Evolutionary conservation across 2,888 invertebrate genomes (phyloP), one percentile per base, ranked within the genome.

Genomic region (Apotomis capreana): DNA sequence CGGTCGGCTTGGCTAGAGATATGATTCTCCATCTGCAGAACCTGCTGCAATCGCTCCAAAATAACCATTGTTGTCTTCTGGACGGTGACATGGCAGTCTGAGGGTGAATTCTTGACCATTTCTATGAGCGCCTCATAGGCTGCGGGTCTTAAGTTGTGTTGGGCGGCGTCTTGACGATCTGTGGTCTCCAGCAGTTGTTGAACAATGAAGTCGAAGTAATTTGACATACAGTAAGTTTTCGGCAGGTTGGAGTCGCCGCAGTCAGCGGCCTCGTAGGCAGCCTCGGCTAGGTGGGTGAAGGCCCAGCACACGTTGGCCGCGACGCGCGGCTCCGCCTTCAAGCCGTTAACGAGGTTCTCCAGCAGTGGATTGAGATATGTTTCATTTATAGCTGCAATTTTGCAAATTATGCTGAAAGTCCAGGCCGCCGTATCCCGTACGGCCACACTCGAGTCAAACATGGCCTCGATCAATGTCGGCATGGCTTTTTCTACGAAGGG

Each of bases 281-380:
- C 99, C 88, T 99, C 99, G 0, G 99, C 98, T 61, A 99, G 93
- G 46, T 98, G 98, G 37, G 98, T 98, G 83, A 99, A 98, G 0
- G 99, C 99, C 99, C 99, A 99, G 87, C 99, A 99, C 10, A 99
- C 98, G 89, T 99, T 99, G 9, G 98, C 97, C 1, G 99, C 99
- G 0, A 99, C 99, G 44, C 99, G 94, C 5, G 99, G 98, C 85
- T 99, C 99, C 3, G 98, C 97, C 81, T 96, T 97, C 26, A 99
- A 92, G 0, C 98, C 98, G 79, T 95, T 96, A 0, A 97, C 95
- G 73, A 98, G 95, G 89, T 96, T 95, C 91, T 97, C 96, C 13
- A 98, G 87, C 10, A 98, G 88, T 0, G 97, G 96, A 84, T 96
- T 96, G 65, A 99, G 92, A 88, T 96, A 97, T 4, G 94, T 95